phyloP scores from a whole-genome alignment of 2,888 invertebrate species.

The Pyrgus malvae region DNA sequence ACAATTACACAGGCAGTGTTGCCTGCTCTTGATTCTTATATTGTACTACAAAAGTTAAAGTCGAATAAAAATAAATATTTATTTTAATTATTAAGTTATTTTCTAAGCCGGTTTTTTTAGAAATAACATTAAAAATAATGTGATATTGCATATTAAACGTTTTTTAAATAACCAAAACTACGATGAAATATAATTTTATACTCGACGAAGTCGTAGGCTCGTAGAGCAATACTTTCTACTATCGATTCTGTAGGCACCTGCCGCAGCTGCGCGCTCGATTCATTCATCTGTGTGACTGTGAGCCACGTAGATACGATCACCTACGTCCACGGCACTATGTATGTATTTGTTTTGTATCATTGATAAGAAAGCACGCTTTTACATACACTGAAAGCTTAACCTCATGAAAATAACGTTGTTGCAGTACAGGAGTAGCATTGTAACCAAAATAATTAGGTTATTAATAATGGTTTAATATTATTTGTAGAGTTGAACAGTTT shows the following conservation, averaged over 20 bases:
- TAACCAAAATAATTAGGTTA: neutral
- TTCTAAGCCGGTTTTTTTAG: too few species aligned
- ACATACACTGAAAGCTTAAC: too few species aligned
- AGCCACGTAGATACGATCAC: neutral
- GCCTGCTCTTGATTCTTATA: neutral
- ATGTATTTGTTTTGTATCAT: conserved; percentile 40
- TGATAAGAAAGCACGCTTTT: too few species aligned
- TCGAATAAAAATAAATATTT: too few species aligned
- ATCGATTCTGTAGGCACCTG: conserved; percentile 7
- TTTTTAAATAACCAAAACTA: too few species aligned
- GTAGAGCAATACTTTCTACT: neutral
- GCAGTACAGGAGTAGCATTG: neutral
- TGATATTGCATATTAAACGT: too few species aligned
- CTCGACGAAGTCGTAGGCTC: too few species aligned
- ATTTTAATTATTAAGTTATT: too few species aligned
- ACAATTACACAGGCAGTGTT: conserved; percentile 1
- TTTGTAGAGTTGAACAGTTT: neutral
- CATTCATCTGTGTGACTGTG: conserved; percentile 23
- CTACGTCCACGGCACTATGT: neutral
- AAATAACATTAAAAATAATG: too few species aligned
- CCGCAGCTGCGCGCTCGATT: conserved; percentile 19
- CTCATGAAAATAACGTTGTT: too few species aligned
- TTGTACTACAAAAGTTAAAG: too few species aligned
- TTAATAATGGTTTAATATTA: neutral
- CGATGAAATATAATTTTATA: too few species aligned